Evolutionary conservation across 2,797 vertebrate genomes (phyloP), one percentile per base, ranked within the genome.

Genomic region (Garrulus glandarius): DNA sequence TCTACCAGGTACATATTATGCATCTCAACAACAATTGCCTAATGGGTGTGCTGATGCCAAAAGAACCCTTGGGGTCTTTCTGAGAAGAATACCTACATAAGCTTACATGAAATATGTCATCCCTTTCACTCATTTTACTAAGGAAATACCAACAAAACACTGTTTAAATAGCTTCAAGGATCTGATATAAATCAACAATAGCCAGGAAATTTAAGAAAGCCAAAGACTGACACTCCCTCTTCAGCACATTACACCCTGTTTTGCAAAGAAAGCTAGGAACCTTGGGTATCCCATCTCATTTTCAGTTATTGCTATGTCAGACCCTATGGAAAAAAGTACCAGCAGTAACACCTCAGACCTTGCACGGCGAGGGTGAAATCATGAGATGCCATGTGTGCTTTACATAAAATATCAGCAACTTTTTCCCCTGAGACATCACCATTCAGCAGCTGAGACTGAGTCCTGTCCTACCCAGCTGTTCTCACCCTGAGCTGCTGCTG

Each of bases 171-270:
- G 43, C 84, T 95, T 97, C 87, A 68, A 59, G 55, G n/a, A 36
- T 87, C 55, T 96, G 95, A 94, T 95, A 96, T 89, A 96, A 87
- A 92, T 69, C 91, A 96, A 96, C 69, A 78, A 78, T 92, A 92
- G 77, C 47, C 83, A 91, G 84, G 93, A 97, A 97, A 97, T 93
- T 79, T 50, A 94, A 92, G 85, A 68, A 87, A 95, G 76, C 32
- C 59, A 87, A 96, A 94, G 34, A 49, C 36, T 44, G 72, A 47
- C 89, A 69, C 64, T 95, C 69, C 74, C 87, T 63, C n/a, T 90
- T 86, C 15, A 30, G 83, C 49, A 84, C 41, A 95, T 70, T 94
- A 93, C 44, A 46, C 77, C 37, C 80, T 88, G 52, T 32, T 90
- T 92, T 63, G 72, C 23, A 44, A 63, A 84, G 63, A 8, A 4